Evolutionary conservation across 2,888 invertebrate genomes (phyloP).

Genomic region (Cerastis leucographa): DNA sequence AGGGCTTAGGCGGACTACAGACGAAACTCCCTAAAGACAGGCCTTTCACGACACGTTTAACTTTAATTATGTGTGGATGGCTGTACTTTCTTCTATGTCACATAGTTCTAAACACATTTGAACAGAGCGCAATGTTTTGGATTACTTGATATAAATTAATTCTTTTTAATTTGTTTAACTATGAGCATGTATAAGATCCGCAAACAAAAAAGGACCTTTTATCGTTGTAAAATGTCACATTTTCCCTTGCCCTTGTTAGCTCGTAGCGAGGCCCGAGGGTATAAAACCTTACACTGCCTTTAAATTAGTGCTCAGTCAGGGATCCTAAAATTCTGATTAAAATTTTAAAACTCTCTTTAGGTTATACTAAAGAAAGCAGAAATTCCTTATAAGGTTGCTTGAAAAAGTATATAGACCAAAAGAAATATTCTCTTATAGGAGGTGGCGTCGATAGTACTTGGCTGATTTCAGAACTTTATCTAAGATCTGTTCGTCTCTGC

Average conservation of each 20-base stretch:
- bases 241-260: constrained; percentile 10
- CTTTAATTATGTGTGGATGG: constrained; percentile 20
- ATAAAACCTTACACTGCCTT: constrained; percentile 10
- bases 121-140: background rate
- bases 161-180: background rate
- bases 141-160: background rate
- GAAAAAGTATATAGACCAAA: constrained; percentile 20
- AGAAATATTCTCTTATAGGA: background rate
- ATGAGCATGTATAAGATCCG: background rate
- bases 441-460: constrained; percentile 1
- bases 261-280: background rate
- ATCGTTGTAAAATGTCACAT: constrained; percentile 4
- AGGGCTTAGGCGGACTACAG: constrained; percentile 26
- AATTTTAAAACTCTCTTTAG: constrained; percentile 10
- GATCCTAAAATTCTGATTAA: constrained; percentile 23
- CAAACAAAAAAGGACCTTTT: constrained; percentile 13
- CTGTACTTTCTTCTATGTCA: background rate
- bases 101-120: background rate
- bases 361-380: background rate
- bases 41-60: constrained; percentile 8
- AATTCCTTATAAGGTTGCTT: background rate
- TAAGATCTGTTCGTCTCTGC: constrained; percentile 4
- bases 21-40: constrained; percentile 10
- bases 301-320: constrained; percentile 29
- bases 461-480: constrained; percentile 34